These are phyloP conservation scores for Aquatica leii DNA, from an alignment of 2,888 invertebrate species.

Conservation along the genomic window DNA sequence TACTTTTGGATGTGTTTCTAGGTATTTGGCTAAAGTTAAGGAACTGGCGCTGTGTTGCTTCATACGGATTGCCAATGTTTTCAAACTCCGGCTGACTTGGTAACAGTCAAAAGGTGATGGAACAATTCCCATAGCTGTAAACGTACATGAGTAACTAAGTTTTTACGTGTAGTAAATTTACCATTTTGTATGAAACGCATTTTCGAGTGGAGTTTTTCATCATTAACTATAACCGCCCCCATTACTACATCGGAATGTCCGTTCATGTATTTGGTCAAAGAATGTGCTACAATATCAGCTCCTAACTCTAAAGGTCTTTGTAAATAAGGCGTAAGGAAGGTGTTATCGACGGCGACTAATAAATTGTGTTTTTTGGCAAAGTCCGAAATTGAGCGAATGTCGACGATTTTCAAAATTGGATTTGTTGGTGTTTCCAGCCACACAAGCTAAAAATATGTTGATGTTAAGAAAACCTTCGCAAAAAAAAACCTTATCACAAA, in stretches of 20 bases:
- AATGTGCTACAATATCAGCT: slow-evolving; percentile 91
- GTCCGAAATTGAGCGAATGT: slow-evolving; percentile 77
- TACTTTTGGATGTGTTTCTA: slow-evolving; percentile 82
- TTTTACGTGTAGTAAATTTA: slow-evolving; percentile 61
- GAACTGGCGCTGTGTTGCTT: slow-evolving; percentile 84
- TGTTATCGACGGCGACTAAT: slow-evolving; percentile 89
- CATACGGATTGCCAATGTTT: slow-evolving; percentile 94
- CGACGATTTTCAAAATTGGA: slow-evolving; percentile 88
- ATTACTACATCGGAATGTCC: slow-evolving; percentile 97
- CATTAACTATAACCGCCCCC: slow-evolving; percentile 85
- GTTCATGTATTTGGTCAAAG: slow-evolving; percentile 97
- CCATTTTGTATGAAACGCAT: slow-evolving; percentile 89
- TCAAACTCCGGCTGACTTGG: slow-evolving; percentile 90
- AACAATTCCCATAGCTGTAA: slow-evolving; percentile 84
- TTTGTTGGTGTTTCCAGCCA: slow-evolving; percentile 99
- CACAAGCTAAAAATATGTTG: slow-evolving; percentile 68
- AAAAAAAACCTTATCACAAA: no score
- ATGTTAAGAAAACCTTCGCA: not conserved
- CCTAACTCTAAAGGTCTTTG: slow-evolving; percentile 92
- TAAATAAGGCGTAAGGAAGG: slow-evolving; percentile 90
- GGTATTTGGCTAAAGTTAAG: slow-evolving; percentile 78
- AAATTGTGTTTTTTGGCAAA: slow-evolving; percentile 69
- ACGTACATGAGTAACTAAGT: not conserved
- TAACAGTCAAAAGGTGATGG: slow-evolving; percentile 98
- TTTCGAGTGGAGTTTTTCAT: slow-evolving; percentile 73